Evolutionary conservation across 2,113 vertebrate species (phyloP).

Genomic region (Bagarius yarrelli): DNA sequence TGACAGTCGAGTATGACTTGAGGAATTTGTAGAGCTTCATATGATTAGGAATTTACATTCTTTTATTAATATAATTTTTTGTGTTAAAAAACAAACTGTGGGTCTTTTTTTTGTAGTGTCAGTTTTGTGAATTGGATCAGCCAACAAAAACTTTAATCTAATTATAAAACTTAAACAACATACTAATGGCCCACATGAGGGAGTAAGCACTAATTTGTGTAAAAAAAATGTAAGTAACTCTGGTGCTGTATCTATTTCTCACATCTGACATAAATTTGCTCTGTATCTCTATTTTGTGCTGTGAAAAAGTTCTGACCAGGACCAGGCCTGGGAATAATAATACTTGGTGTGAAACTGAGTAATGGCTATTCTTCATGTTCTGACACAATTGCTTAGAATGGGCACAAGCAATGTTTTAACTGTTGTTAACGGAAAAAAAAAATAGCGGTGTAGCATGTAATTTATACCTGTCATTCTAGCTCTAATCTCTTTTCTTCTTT

Average conservation of each 20-base stretch:
- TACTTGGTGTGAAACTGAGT: slow-evolving; percentile 41
- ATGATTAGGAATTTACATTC: background rate
- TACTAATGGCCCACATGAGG: slow-evolving; percentile 1
- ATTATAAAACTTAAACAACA: slow-evolving; percentile 6
- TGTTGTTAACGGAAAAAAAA: slow-evolving; percentile 13
- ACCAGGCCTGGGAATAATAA: slow-evolving; percentile 47
- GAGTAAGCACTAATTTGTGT: slow-evolving; percentile 16
- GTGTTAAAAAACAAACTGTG: background rate
- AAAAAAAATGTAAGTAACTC: background rate
- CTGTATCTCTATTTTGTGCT: background rate
- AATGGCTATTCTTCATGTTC: slow-evolving; percentile 21
- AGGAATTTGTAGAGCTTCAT: background rate
- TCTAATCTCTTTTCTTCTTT: slow-evolving; percentile 30
- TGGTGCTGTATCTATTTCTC: slow-evolving; percentile 24
- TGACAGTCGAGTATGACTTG: no score
- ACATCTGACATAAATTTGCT: slow-evolving; percentile 38
- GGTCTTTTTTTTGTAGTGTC: background rate
- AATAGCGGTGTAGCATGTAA: background rate
- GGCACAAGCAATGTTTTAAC: slow-evolving; percentile 7
- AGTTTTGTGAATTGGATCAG: slow-evolving; percentile 7
- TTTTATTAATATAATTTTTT: background rate
- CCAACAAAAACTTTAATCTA: background rate
- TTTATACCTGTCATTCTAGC: background rate
- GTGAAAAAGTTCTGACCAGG: slow-evolving; percentile 38
- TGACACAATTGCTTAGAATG: background rate